These are phyloP conservation scores for Peromyscus maniculatus DNA, from an alignment of 2,113 vertebrate genomes.

Conservation along the genomic window DNA sequence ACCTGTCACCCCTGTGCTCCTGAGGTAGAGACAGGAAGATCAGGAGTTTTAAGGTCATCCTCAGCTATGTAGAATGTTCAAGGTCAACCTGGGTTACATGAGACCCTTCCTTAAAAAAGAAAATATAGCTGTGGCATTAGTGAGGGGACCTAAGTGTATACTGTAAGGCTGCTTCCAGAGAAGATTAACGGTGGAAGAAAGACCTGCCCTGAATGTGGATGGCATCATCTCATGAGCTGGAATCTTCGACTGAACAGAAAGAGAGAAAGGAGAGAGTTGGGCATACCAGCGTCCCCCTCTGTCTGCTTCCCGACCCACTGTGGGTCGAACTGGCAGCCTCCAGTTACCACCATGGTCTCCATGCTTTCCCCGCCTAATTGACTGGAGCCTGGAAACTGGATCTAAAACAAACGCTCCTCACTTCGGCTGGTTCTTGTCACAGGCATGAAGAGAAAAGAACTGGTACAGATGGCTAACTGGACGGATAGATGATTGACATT, in stretches of 20 bases:
- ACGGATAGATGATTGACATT: not conserved
- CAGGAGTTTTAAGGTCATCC: not conserved
- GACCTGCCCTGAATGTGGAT: not conserved
- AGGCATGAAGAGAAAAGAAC: not conserved
- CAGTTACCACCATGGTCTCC: not conserved
- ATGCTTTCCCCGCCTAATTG: not conserved
- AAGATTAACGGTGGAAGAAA: not conserved
- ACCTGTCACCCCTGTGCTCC: not conserved
- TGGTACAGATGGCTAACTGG: not conserved
- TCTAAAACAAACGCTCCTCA: not conserved
- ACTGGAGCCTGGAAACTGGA: not conserved
- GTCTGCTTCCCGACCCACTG: not conserved
- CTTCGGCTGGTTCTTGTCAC: not conserved
- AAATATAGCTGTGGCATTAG: not conserved
- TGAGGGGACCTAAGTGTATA: not conserved
- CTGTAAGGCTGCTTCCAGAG: not conserved
- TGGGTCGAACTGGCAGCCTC: not conserved
- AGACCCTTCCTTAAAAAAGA: not conserved
- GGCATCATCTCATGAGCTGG: not conserved
- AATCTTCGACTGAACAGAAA: not conserved
- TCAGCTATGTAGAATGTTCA: not conserved
- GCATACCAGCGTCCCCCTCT: not conserved
- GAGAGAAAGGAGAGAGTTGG: not conserved
- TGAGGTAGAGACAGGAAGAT: not conserved
- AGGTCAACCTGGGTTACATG: not conserved